Conservation (phyloP, 2,113 vertebrate genomes). For the Fukomys damarensis region DNA sequence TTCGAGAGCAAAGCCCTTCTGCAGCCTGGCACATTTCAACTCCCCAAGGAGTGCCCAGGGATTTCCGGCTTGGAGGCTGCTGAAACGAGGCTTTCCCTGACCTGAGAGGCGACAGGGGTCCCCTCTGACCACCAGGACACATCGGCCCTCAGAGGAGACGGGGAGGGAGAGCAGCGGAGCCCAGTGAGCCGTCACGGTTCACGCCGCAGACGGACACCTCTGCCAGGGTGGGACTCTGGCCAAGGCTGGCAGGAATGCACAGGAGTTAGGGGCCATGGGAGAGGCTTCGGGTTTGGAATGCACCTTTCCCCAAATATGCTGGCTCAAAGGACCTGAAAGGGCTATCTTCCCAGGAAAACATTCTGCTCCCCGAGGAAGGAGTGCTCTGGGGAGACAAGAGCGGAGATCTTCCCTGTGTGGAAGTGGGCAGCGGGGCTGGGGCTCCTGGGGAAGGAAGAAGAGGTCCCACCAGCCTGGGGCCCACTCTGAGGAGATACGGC, state of each 20-base stretch:
- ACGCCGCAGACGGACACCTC: background rate
- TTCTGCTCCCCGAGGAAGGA: background rate
- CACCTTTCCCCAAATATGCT: background rate
- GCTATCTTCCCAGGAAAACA: background rate
- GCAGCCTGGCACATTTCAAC: background rate
- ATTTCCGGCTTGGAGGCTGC: background rate
- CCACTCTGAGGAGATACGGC: background rate
- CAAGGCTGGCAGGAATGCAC: background rate
- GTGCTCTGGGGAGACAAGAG: background rate
- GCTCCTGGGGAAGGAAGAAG: background rate
- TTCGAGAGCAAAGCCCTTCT: background rate
- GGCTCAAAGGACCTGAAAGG: background rate
- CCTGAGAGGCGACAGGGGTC: background rate
- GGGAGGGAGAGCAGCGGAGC: background rate
- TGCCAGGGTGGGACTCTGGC: background rate
- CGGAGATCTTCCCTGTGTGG: background rate
- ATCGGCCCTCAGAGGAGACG: background rate
- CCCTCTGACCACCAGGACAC: background rate
- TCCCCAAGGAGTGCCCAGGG: background rate
- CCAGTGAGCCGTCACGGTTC: background rate
- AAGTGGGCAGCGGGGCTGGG: background rate
- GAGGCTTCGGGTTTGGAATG: background rate
- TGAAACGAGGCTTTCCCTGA: background rate
- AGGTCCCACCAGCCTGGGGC: background rate
- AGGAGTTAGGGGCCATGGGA: background rate